Evolutionary conservation across 2,113 vertebrate species (phyloP).

Genomic region (Pelvicachromis taeniatus): DNA sequence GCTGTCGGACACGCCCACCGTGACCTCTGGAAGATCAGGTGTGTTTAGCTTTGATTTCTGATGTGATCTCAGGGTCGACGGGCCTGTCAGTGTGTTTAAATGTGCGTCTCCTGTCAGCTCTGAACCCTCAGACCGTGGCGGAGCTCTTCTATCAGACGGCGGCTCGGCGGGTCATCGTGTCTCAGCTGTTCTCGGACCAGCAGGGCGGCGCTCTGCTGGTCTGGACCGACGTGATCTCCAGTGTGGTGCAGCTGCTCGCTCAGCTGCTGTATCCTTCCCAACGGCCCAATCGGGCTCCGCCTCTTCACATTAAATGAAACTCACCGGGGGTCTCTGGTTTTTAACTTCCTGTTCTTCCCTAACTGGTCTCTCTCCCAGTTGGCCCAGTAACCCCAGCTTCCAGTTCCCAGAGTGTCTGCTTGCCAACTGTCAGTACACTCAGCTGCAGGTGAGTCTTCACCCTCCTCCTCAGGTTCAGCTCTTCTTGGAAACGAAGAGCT

Average conservation of each 20-base stretch:
- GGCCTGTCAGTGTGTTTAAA: not conserved
- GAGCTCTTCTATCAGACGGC: slow-evolving; percentile 92
- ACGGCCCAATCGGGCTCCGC: not conserved
- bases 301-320: not conserved
- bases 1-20: slow-evolving; percentile 79
- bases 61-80: not conserved
- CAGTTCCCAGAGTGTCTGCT: slow-evolving; percentile 93
- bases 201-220: slow-evolving; percentile 69
- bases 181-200: slow-evolving; percentile 80
- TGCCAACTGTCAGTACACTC: slow-evolving; percentile 91
- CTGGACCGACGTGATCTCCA: slow-evolving; percentile 84
- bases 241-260: slow-evolving; percentile 78
- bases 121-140: slow-evolving; percentile 85
- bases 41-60: not conserved
- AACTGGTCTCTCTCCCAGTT: slow-evolving; percentile 72
- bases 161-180: slow-evolving; percentile 81
- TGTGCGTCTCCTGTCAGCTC: slow-evolving; percentile 30
- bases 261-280: slow-evolving; percentile 89
- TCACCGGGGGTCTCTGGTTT: not conserved
- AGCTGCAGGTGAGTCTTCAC: slow-evolving; percentile 83
- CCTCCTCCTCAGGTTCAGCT: not conserved
- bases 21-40: slow-evolving; percentile 77
- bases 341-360: slow-evolving; percentile 58
- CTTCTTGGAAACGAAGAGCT: not conserved
- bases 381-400: slow-evolving; percentile 89